These are phyloP conservation scores for Hyla sarda DNA, from an alignment of 2,113 vertebrate species.

Conservation along the genomic window DNA sequence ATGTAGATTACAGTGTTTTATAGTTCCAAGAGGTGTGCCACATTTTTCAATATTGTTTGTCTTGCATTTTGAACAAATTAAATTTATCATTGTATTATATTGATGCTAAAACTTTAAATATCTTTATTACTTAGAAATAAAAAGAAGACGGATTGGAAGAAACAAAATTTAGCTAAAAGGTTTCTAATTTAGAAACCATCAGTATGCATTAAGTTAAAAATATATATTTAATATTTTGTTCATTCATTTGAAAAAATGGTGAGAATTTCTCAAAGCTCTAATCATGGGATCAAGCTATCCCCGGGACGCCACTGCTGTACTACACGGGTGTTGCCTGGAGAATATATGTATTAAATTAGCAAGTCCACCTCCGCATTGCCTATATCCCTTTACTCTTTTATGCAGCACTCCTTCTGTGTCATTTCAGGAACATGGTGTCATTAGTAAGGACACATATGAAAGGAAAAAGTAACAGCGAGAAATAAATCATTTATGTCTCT, in stretches of 20 bases:
- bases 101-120: too few relatives aligned
- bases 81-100: too few relatives aligned
- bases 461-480: not conserved
- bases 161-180: not conserved
- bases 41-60: too few relatives aligned
- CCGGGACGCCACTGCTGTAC: not conserved
- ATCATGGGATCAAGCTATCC: too few relatives aligned
- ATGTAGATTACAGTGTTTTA: too few relatives aligned
- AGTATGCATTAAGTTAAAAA: not conserved
- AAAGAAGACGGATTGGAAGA: not conserved
- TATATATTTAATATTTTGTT: not conserved
- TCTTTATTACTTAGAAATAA: not conserved
- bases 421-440: not conserved
- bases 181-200: not conserved
- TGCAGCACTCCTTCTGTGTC: not conserved
- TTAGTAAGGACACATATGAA: not conserved
- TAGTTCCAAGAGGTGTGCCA: too few relatives aligned
- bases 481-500: too few relatives aligned
- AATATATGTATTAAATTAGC: not conserved
- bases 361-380: not conserved
- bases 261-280: not conserved
- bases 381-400: not conserved
- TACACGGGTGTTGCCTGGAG: not conserved
- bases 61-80: too few relatives aligned
- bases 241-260: not conserved